These are phyloP conservation scores for Dendrolimus houi DNA, from an alignment of 2,888 invertebrate genomes.

Conservation along the genomic window DNA sequence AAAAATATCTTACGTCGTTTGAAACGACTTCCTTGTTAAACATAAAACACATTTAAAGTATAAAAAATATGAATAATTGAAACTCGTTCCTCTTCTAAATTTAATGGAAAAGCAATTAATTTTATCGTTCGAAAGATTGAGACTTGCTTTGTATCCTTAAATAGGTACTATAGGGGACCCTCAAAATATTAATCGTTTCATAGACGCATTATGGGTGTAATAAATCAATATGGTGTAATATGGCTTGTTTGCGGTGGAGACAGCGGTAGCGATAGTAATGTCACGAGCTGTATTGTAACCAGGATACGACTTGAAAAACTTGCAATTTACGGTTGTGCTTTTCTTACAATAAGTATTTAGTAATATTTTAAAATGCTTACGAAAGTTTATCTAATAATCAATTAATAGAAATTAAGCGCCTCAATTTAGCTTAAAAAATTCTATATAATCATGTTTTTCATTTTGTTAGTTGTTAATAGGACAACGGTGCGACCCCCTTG, in stretches of 20 bases:
- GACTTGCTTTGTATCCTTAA: neutral
- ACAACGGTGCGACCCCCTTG: no score
- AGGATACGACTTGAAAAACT: neutral
- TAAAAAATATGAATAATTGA: neutral
- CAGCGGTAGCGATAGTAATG: constrained; percentile 14
- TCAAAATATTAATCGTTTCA: neutral
- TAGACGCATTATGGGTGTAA: constrained; percentile 20
- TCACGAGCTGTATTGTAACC: constrained; percentile 7
- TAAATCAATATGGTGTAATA: constrained; percentile 28
- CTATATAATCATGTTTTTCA: no score
- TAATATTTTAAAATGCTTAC: no score
- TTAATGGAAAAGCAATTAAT: neutral
- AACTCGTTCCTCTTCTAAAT: neutral
- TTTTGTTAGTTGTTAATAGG: no score
- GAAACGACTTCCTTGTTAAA: neutral
- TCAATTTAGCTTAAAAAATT: no score
- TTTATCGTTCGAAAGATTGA: neutral
- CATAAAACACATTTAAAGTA: neutral
- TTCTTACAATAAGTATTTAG: no score
- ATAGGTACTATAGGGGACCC: neutral
- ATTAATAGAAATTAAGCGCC: no score
- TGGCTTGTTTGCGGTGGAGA: constrained; percentile 15
- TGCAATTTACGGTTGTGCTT: no score
- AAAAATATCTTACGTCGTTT: neutral
- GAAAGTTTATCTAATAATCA: no score